Conservation (phyloP, 2,797 vertebrate species). For the Muscicapa comitata region DNA sequence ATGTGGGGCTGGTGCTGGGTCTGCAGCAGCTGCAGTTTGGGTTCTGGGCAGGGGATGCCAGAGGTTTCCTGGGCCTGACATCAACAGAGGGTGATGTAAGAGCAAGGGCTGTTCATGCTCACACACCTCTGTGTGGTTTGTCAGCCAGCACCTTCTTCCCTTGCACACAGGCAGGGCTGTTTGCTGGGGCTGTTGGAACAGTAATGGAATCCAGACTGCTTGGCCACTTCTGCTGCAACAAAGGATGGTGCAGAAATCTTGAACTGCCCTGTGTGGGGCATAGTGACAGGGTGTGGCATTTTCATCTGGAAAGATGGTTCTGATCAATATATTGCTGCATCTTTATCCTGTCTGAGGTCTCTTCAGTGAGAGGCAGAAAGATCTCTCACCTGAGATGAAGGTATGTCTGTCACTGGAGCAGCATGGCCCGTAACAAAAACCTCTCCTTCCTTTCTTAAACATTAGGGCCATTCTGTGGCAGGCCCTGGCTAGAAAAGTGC, state of each 20-base stretch:
- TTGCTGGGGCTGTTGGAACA: background rate
- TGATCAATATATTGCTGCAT: background rate
- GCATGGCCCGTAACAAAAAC: rapidly evolving
- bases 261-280: background rate
- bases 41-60: rapidly evolving
- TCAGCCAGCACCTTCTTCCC: background rate
- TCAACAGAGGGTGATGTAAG: background rate
- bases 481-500: background rate
- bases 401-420: background rate
- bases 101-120: background rate
- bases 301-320: background rate
- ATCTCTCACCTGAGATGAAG: background rate
- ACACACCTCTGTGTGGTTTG: background rate
- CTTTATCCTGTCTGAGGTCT: background rate
- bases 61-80: background rate
- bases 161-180: background rate
- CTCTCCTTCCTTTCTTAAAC: background rate
- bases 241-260: background rate
- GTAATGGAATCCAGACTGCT: rapidly evolving
- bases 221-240: background rate
- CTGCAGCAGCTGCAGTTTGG: background rate
- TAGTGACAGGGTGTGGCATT: background rate
- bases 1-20: rapidly evolving
- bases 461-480: background rate
- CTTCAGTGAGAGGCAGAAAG: background rate